Percentiles rank a stretch among this genome's conserved stretches.
These are phyloP conservation scores for Hedychridium roseum DNA, from an alignment of 2,888 invertebrate species.

Conservation along the genomic window DNA sequence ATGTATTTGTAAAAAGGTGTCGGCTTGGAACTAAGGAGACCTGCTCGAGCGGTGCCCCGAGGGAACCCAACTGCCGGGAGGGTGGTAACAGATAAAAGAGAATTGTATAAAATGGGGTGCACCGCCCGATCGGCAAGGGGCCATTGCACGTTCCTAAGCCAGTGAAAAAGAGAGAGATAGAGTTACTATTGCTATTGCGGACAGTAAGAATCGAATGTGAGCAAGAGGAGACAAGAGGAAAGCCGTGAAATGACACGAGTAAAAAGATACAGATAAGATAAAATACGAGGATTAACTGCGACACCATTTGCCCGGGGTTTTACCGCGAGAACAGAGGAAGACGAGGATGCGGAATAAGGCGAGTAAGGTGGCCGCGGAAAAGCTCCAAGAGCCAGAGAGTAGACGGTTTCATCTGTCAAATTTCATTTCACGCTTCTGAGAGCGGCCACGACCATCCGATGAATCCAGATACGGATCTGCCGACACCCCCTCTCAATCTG, in stretches of 20 bases:
- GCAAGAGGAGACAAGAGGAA: constrained; percentile 3
- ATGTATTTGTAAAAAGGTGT: constrained; percentile 65
- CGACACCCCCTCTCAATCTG: constrained; percentile 34
- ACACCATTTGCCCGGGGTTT: too few relatives aligned
- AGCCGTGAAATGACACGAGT: constrained; percentile 11
- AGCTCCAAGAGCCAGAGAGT: constrained; percentile 28
- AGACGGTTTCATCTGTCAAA: constrained; percentile 61
- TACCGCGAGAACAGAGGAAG: too few relatives aligned
- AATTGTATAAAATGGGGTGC: constrained; percentile 62
- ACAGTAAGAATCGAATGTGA: too few relatives aligned
- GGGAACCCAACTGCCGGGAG: constrained; percentile 53
- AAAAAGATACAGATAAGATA: background rate
- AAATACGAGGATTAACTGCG: too few relatives aligned
- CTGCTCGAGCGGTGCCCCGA: constrained; percentile 55
- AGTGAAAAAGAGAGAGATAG: constrained; percentile 9
- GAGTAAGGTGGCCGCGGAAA: constrained; percentile 19
- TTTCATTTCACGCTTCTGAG: constrained; percentile 61
- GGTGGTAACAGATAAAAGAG: constrained; percentile 62
- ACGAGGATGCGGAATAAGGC: too few relatives aligned
- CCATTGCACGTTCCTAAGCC: constrained; percentile 22
- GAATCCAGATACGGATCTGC: constrained; percentile 41
- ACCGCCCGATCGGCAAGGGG: constrained; percentile 23
- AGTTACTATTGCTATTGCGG: too few relatives aligned
- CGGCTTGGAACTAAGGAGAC: constrained; percentile 61
- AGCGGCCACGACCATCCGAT: constrained; percentile 38